Conservation (phyloP, 2,797 vertebrate species). For the Lithobates sylvaticus region DNA sequence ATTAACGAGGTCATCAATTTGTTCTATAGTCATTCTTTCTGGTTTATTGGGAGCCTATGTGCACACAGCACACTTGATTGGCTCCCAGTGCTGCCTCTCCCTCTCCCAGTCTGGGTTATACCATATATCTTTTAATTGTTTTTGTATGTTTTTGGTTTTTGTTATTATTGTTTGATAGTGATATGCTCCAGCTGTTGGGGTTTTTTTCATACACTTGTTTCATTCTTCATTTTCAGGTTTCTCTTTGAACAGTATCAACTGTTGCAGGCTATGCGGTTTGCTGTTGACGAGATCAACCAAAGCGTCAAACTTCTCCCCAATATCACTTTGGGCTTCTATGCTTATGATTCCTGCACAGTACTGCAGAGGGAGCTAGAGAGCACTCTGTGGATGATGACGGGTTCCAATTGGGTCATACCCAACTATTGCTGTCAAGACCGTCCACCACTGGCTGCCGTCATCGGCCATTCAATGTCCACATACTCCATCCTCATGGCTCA, state of each 20-base stretch:
- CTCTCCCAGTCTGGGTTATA: too few relatives aligned
- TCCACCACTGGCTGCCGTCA: conserved; percentile 36
- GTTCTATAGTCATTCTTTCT: too few relatives aligned
- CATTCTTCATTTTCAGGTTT: conserved; percentile 5
- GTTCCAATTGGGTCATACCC: conserved; percentile 45
- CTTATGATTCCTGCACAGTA: conserved; percentile 43
- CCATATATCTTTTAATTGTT: too few relatives aligned
- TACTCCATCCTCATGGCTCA: conserved; percentile 60
- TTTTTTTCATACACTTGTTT: too few relatives aligned
- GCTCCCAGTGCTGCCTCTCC: too few relatives aligned
- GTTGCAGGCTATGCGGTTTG: conserved; percentile 37
- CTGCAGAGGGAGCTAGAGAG: conserved; percentile 36
- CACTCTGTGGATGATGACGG: conserved; percentile 53
- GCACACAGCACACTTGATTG: too few relatives aligned
- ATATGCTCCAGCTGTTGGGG: too few relatives aligned
- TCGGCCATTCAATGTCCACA: conserved; percentile 51
- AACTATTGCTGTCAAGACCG: conserved; percentile 50
- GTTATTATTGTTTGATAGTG: too few relatives aligned
- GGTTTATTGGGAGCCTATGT: too few relatives aligned
- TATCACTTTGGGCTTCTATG: conserved; percentile 29
- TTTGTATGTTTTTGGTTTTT: too few relatives aligned
- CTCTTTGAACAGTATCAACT: conserved; percentile 20
- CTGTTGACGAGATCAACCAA: conserved; percentile 47
- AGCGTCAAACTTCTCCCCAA: conserved; percentile 17
- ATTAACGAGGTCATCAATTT: too few relatives aligned